Evolutionary conservation across 1,140 invertebrate genomes (phyloP), one percentile per base, ranked within the genome.

Genomic region (Sycophaga agraensis): DNA sequence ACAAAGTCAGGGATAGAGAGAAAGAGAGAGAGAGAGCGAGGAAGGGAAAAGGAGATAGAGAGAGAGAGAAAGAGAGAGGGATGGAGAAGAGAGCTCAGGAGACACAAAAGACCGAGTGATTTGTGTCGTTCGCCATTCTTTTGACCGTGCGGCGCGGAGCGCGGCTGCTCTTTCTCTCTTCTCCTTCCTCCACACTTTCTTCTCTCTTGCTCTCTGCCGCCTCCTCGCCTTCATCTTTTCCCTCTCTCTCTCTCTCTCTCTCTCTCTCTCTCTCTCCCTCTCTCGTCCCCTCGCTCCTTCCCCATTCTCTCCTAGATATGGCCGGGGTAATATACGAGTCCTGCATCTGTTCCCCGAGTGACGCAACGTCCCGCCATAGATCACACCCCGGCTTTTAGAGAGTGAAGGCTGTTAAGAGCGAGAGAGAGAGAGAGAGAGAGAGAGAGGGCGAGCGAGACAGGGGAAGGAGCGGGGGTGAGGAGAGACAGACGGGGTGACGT

Each of bases 301-400:
- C 34, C 49, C 28, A 51, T 66, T 59, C 67, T 68, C 73, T 75
- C 70, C 73, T 75, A 72, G 75, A 75, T 73, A 76, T 72, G 72
- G 65, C 68, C 66, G 73, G 43, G 74, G 73, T 79, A 81, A 81
- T 80, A 81, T 81, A 81, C 76, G 76, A 80, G 76, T 75, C 72
- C 75, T 80, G 77, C 79, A 80, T 81, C 77, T 81, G 78, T 79
- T 81, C 76, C 71, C 73, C 73, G 74, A 78, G 75, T 79, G 77
- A 81, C 77, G 79, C 76, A 81, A 81, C 77, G 77, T 79, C 73
- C 75, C 73, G 77, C 76, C 74, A 80, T 80, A 81, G 74, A 79
- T 77, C 77, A 79, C 75, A 73, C 69, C 71, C 73, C 51, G 69
- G 76, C 75, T 77, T 77, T 78, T 78, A 77, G 75, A 77, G 75